Percentiles rank a stretch among this genome's conserved stretches.
Conservation (phyloP, 64 coral and sea anemone genomes). For the Trachythela sp. region DNA sequence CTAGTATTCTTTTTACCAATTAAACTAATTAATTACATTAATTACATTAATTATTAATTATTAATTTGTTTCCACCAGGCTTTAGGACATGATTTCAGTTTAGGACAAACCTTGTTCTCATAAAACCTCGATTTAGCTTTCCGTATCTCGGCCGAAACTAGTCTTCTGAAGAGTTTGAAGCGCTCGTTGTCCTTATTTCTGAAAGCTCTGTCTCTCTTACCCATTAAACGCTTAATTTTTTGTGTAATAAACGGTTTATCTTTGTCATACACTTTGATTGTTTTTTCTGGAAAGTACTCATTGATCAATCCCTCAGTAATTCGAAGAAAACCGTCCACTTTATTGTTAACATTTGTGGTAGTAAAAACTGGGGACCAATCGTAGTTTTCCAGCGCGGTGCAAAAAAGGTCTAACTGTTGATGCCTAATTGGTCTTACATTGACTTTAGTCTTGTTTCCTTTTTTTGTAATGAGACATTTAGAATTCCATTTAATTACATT, state of each 20-base stretch:
- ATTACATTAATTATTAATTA: too few species aligned
- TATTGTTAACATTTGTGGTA: neutral
- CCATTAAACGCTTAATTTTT: neutral
- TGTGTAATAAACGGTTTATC: neutral
- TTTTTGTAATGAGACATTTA: neutral
- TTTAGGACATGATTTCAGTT: too few species aligned
- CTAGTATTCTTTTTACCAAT: neutral
- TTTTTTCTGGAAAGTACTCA: neutral
- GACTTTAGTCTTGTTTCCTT: too few species aligned
- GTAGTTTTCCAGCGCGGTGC: neutral
- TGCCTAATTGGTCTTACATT: too few species aligned
- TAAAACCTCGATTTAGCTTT: neutral
- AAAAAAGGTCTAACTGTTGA: neutral
- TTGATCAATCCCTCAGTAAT: neutral
- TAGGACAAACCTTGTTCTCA: neutral
- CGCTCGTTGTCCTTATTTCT: neutral
- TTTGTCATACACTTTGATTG: neutral
- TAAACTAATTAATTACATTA: neutral
- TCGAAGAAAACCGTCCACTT: neutral
- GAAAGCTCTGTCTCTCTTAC: neutral
- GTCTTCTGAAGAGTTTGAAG: neutral
- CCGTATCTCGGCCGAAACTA: neutral
- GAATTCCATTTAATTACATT: neutral
- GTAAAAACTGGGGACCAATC: neutral
- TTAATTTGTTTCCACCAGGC: too few species aligned